phyloP scores from a whole-genome alignment of 2,888 invertebrate genomes.

The Zonitis immaculata region DNA sequence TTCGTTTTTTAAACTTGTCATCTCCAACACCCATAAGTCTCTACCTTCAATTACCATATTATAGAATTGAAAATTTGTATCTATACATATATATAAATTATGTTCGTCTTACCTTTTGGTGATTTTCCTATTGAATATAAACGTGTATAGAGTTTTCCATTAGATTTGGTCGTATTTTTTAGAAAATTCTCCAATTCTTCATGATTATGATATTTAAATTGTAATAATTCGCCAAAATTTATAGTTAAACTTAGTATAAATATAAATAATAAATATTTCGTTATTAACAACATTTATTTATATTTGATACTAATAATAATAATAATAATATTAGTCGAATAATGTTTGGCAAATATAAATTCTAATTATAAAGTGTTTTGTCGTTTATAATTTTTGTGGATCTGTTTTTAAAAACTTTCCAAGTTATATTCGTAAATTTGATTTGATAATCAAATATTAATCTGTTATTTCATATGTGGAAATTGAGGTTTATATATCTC shows the following conservation, averaged over 20 bases:
- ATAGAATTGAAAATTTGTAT: slow-evolving; percentile 7
- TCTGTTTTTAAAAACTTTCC: slow-evolving; percentile 5
- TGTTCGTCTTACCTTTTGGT: slow-evolving; percentile 47
- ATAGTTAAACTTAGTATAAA: not conserved
- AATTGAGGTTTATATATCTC: too few species aligned
- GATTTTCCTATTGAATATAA: slow-evolving; percentile 58
- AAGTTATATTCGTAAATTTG: too few species aligned
- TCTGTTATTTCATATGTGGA: not conserved
- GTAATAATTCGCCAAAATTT: not conserved
- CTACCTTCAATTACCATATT: slow-evolving; percentile 44
- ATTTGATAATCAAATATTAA: slow-evolving; percentile 4
- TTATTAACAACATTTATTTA: not conserved
- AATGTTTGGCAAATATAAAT: not conserved
- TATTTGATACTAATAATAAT: too few species aligned
- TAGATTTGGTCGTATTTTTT: slow-evolving; percentile 39
- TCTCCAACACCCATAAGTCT: slow-evolving; percentile 57
- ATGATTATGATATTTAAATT: slow-evolving; percentile 50
- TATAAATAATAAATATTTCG: not conserved
- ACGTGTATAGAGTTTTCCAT: slow-evolving; percentile 42
- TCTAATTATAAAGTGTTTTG: slow-evolving; percentile 1
- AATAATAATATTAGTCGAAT: not conserved
- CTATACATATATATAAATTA: slow-evolving; percentile 4
- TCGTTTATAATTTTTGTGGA: not conserved
- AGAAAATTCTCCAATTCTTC: slow-evolving; percentile 45
- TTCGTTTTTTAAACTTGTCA: slow-evolving; percentile 45